Evolutionary conservation across 1,140 invertebrate species (phyloP), one percentile per base, ranked within the genome.

Genomic region (Octopus sinensis): DNA sequence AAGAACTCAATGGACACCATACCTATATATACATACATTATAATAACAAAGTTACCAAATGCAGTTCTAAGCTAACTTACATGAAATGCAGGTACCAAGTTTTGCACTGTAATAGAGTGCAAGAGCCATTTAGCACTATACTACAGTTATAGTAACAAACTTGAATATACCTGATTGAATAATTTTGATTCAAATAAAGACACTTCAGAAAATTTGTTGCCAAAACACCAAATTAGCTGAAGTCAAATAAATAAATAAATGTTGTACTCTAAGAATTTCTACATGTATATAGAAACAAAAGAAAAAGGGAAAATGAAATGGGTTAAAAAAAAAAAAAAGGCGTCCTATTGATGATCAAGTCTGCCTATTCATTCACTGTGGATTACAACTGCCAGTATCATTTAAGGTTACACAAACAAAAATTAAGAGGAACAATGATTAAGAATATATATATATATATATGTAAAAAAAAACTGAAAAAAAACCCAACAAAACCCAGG

Each of bases 391-490:
- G 79, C 53, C 43, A 52, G 68, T 71, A 80, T 56, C 79, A 17
- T 23, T 17, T 23, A 51, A 80, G 56, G 51, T 10, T 6, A 77
- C 5, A 53, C 17, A 77, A 43, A 77, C 5, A 52, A 52, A 77
- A 43, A 77, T 52, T 51, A 77, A 51, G 13, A 77, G 76, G n/a
- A 53, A 53, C 23, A 13, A 77, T 6, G n/a, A 56, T 7, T 6
- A 23, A 54, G 51, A 79, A 43, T 43, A 43, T 43, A 43, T 43
- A 43, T 43, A 43, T 43, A 43, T 43, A 43, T 43, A 43, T 43
- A 43, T 43, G n/a, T n/a, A n/a, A n/a, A n/a, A 79, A 79, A 79
- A 54, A 79, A 79, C 12, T 30, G 54, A 79, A 79, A 54, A 79
- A 79, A 73, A 73, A 73, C 30, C 5, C 30, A 6, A 73, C 17